Base-by-base conservation (phyloP, 1,140 invertebrate species). In the Lutraria rhynchaena region DNA sequence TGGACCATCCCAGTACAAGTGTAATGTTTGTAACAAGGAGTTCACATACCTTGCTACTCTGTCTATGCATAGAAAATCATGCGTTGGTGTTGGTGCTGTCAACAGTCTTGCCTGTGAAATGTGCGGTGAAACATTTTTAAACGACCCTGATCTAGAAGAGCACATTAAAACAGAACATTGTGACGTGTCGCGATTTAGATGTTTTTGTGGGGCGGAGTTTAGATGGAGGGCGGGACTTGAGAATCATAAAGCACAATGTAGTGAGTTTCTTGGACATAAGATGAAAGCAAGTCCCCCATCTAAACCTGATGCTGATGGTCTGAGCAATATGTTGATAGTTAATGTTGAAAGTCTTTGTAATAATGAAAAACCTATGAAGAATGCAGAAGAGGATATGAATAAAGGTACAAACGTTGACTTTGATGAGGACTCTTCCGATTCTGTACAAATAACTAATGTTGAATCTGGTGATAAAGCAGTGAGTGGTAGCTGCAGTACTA, bases 381-480 rank as follows among this genome's bases (percentile, higher is more conserved):
- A 49, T 24, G 31, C 37, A 11, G 41, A 67, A 3, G 41, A 67
- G 13, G 63, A 67, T 24, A n/a, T 67, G 1, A 67, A 67, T 29
- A 75, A 75, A 51, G 31, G 73, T 19, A 75, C 73, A 49, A 46
- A 61, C 49, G 57, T 75, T 46, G 73, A 75, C 51, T 61, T 75
- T 31, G 73, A 75, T 49, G 73, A 75, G 17, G 46, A 75, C 33
- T 75, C 73, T 3, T 44, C 55, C 2, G 73, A 61, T 49, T 60
- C 73, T 17, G 58, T 75, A 33, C 55, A 75, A 44, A 75, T 75
- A n/a, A 61, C 57, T 1, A 75, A 75, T 49, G 37, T 75, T 3
- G 73, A 75, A 35, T 75, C 57, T 1, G 57, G 57, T n/a, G 57
- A 75, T 7, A 41, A 41, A 24, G 37, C 15, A 41, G 15, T 5